Conservation (phyloP, 1,140 invertebrate species). For the Pentalonia nigronervosa region DNA sequence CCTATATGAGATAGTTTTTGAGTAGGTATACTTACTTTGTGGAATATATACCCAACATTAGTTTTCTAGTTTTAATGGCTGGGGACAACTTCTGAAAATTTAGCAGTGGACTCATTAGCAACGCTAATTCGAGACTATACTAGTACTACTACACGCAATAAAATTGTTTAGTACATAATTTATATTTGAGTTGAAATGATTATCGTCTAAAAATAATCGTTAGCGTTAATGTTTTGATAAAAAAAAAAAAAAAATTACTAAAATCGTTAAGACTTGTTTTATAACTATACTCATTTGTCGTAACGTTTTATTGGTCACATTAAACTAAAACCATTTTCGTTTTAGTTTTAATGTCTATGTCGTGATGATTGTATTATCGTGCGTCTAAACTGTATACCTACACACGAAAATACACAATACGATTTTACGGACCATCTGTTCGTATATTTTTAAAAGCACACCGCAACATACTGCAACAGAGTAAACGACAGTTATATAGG, state of each 20-base stretch:
- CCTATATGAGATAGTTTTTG: background rate
- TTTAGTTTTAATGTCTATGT: constrained; percentile 48
- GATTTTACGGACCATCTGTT: constrained; percentile 1
- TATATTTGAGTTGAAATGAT: background rate
- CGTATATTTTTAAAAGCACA: background rate
- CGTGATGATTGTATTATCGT: constrained; percentile 31
- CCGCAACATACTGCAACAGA: background rate
- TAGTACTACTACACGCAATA: constrained; percentile 14
- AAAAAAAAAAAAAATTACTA: background rate
- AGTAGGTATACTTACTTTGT: background rate
- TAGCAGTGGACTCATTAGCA: constrained; percentile 1
- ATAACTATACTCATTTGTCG: constrained; percentile 41
- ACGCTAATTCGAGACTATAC: constrained; percentile 20
- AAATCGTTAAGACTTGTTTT: constrained; percentile 43
- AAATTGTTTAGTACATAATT: constrained; percentile 28
- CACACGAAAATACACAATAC: background rate
- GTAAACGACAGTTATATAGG: background rate
- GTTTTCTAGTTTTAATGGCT: background rate
- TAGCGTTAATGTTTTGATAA: constrained; percentile 8
- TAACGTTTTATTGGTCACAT: constrained; percentile 48
- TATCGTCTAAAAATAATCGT: constrained; percentile 44
- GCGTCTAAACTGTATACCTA: background rate
- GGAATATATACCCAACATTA: background rate
- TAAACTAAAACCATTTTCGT: constrained; percentile 46
- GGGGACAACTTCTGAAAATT: constrained; percentile 3